phyloP scores from a whole-genome alignment of 2,113 vertebrate species.

The Rhinichthys klamathensis region DNA sequence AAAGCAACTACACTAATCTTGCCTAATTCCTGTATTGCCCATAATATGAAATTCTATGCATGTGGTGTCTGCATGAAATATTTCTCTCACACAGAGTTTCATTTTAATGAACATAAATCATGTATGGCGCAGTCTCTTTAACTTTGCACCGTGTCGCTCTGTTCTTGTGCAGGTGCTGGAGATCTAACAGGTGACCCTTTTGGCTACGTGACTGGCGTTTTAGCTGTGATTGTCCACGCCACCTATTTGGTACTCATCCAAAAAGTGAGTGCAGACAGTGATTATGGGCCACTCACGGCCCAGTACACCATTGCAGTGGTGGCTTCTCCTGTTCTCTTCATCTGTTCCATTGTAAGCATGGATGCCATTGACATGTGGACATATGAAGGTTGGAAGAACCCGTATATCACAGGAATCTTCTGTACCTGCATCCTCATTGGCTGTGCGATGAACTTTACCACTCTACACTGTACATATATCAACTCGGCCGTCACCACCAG shows the following conservation, averaged over 20 bases:
- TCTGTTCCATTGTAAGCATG: constrained; percentile 88
- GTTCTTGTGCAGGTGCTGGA: constrained; percentile 83
- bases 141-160: not conserved
- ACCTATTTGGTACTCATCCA: constrained; percentile 97
- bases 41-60: not conserved
- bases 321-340: constrained; percentile 87
- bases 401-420: constrained; percentile 86
- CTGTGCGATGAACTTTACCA: constrained; percentile 99
- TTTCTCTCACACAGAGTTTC: not conserved
- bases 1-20: not conserved
- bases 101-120: not conserved
- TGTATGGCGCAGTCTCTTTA: not conserved
- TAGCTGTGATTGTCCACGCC: constrained; percentile 93
- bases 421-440: constrained; percentile 86
- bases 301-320: constrained; percentile 94
- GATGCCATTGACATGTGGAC: constrained; percentile 91
- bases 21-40: not conserved
- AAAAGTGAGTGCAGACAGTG: constrained; percentile 88
- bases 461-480: constrained; percentile 96
- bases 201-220: constrained; percentile 90
- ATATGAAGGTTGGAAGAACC: constrained; percentile 90
- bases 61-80: constrained; percentile 4
- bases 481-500: constrained; percentile 99
- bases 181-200: constrained; percentile 92
- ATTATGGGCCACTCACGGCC: constrained; percentile 91